Evolutionary conservation across 2,113 vertebrate genomes (phyloP), one percentile per base, ranked within the genome.

Genomic region (Gymnocephalus cernua): DNA sequence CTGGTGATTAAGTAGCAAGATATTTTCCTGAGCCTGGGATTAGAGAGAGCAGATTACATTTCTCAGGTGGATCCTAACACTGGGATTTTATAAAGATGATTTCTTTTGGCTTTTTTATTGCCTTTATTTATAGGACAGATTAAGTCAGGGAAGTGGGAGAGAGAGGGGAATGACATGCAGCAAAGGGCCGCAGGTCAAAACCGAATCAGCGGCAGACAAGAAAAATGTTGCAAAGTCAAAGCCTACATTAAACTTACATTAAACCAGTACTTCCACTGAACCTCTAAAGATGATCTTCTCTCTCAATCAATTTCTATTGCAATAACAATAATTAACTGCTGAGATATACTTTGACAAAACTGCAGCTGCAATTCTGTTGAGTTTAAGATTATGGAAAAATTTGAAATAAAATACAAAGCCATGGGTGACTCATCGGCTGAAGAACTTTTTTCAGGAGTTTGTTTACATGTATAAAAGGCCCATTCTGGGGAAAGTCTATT

Each of bases 381-480:
- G 29, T 51, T 56, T 25, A 18, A 63, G 50, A 45, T 41, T 72
- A 82, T 2, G 44, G 54, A 56, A 3, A 59, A 11, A 61, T 50
- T 44, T 2, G 15, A 47, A 72, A 67, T 61, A 71, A 78, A 79
- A 81, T 18, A 25, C 56, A 38, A 79, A 70, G 29, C 35, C 27
- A 59, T 1, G n/a, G 56, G 44, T 76, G 80, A 73, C 27, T 78
- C 32, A 51, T 53, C 56, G 41, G 18, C 41, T 51, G 27, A 29
- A 53, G 45, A 63, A 45, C 65, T 48, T 66, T 79, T 54, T 64
- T 78, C 14, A 69, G n/a, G 32, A 62, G 50, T 27, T 65, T 83
- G 79, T 83, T 78, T 78, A 68, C 29, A 32, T 83, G 79, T 83
- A 76, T 78, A 68, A 25, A 32, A 54, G 23, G 27, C 18, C 15